Conservation (phyloP, 2,113 vertebrate genomes). For the Phrynosoma blainvillii region DNA sequence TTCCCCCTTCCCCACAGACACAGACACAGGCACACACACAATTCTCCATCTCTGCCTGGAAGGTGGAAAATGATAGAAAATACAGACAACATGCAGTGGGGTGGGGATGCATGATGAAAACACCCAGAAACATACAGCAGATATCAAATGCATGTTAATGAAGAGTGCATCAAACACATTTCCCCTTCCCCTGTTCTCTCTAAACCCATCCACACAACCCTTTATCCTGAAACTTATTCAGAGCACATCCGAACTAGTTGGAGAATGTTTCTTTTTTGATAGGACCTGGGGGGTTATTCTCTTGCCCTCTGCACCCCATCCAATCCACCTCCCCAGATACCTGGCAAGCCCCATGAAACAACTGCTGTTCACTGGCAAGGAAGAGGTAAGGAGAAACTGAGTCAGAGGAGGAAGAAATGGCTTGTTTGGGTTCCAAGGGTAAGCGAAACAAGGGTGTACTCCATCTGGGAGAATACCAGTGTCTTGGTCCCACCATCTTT, state of each 20-base stretch:
- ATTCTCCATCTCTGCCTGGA: background rate
- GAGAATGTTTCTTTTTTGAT: slow-evolving; percentile 29
- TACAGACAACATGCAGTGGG: accelerated
- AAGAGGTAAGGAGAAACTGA: too few species aligned
- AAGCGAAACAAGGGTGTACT: too few species aligned
- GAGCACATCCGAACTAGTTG: slow-evolving; percentile 33
- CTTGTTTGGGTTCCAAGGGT: too few species aligned
- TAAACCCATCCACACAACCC: background rate
- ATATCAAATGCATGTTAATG: background rate
- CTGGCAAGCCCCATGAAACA: too few species aligned
- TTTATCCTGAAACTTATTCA: slow-evolving; percentile 35
- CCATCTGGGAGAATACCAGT: too few species aligned
- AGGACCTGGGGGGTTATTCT: too few species aligned
- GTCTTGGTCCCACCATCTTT: too few species aligned
- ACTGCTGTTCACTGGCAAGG: too few species aligned
- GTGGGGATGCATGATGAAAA: background rate
- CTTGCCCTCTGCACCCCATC: too few species aligned
- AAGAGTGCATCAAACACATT: background rate
- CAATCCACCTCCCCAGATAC: too few species aligned
- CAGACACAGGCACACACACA: background rate
- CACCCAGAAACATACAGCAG: background rate
- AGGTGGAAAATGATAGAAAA: background rate
- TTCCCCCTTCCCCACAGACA: background rate
- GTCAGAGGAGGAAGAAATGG: too few species aligned
- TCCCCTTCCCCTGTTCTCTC: background rate